Evolutionary conservation across 2,113 vertebrate species (phyloP), one percentile per base, ranked within the genome.

Genomic region (Ascaphus truei): DNA sequence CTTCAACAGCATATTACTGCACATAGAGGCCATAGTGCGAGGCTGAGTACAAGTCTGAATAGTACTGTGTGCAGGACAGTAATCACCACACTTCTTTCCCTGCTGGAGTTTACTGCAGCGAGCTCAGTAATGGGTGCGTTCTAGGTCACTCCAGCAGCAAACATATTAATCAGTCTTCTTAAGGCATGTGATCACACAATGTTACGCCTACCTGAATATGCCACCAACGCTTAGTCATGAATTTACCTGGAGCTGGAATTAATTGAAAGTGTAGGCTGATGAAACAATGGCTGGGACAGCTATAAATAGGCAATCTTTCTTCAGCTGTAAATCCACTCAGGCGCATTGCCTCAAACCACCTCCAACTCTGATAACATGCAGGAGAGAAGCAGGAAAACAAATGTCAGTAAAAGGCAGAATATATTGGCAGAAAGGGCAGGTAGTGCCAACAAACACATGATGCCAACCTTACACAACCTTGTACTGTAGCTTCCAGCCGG

Each of bases 281-380:
- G 48, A 39, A 41, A 39, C 25, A 39, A 53, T 41, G 15, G 22
- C 7, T 1, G 18, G 34, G 41, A 18, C 20, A 18, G 16, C 34
- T 65, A 65, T 65, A 41, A 29, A 30, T 65, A 65, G 62, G 62
- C 7, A 18, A 23, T 52, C 33, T 50, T n/a, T 11, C 15, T 11
- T 22, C 58, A 20, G 33, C 60, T 18, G 29, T 33, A n/a, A 9
- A 47, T 26, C 11, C 26, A 34, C 25, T 26, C n/a, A n/a, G n/a
- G n/a, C n/a, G n/a, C 27, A 22, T 39, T 13, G 23, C 50, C 62
- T 53, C 48, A 20, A 33, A 33, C 34, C 33, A 23, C 6, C 62
- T 15, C 33, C 7, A 23, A 52, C 39, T 26, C 15, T 5, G 23
- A 36, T 16, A 26, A 7, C 11, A 3, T 25, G 18, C 62, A 2